Percentiles rank a stretch among this genome's conserved stretches.
phyloP scores from a whole-genome alignment of 2,888 invertebrate genomes.

The Cephalotes varians region DNA sequence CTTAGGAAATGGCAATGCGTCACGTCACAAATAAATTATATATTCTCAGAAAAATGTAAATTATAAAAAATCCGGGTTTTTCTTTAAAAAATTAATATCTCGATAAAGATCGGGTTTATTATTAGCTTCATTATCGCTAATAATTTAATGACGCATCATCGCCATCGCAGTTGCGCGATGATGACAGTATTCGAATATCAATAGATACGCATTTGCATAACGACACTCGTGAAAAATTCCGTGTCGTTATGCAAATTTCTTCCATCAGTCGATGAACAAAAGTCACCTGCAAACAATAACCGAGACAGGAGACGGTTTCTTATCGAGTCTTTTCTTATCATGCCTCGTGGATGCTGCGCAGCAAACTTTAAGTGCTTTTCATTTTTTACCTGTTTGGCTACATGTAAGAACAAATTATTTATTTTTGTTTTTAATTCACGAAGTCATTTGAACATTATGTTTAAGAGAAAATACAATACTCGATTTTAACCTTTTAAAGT shows the following conservation, averaged over 20 bases:
- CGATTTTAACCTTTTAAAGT: background rate
- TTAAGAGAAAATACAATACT: background rate
- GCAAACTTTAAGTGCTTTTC: background rate
- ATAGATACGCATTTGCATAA: slow-evolving; percentile 35
- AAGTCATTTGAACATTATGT: background rate
- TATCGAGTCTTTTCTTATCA: slow-evolving; percentile 27
- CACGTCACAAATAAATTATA: background rate
- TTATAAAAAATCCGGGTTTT: background rate
- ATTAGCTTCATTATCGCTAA: slow-evolving; percentile 17
- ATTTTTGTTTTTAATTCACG: background rate
- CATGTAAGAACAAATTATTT: background rate
- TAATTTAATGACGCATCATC: background rate
- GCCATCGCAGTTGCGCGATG: background rate
- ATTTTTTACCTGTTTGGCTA: background rate
- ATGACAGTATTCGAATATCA: slow-evolving; percentile 35
- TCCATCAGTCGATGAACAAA: slow-evolving; percentile 28
- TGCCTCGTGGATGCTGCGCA: background rate
- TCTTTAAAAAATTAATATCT: slow-evolving; percentile 4
- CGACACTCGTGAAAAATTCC: slow-evolving; percentile 29
- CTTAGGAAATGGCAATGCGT: background rate
- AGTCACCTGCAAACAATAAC: slow-evolving; percentile 38
- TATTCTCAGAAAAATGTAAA: background rate
- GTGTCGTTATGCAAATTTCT: slow-evolving; percentile 29
- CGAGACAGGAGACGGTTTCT: background rate
- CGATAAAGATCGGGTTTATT: background rate